phyloP scores from a whole-genome alignment of 2,888 invertebrate species.

The Trachelus troglodyta region DNA sequence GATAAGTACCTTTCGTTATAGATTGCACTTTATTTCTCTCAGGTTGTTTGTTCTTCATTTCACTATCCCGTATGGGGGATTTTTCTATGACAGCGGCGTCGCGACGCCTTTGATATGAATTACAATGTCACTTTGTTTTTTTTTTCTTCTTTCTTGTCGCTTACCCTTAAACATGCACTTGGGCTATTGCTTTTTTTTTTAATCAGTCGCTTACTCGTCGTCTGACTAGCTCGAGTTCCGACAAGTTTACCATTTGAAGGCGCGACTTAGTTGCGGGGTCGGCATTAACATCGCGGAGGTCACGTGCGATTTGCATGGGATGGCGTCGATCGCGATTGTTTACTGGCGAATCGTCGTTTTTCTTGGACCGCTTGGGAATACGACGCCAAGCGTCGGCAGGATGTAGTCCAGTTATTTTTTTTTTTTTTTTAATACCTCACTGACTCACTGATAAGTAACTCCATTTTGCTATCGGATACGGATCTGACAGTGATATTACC shows the following conservation, averaged over 20 bases:
- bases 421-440: not conserved
- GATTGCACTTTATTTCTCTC: not conserved
- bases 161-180: not conserved
- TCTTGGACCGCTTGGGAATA: not conserved
- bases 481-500: not conserved
- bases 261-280: not conserved
- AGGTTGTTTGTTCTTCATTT: not conserved
- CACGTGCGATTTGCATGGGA: constrained; percentile 34
- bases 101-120: not conserved
- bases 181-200: not conserved
- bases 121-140: not conserved
- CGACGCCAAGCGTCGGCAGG: not conserved
- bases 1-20: not conserved
- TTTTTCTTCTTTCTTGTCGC: too few species aligned
- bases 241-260: not conserved
- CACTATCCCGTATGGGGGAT: not conserved
- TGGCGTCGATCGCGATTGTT: constrained; percentile 20
- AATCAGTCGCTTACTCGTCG: not conserved
- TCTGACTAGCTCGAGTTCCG: not conserved
- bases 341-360: constrained; percentile 6
- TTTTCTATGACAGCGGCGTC: not conserved
- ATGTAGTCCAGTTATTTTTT: not conserved
- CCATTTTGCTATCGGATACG: not conserved
- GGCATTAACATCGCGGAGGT: constrained; percentile 33
- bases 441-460: not conserved